These are phyloP conservation scores for Hypsopygia costalis DNA, from an alignment of 2,888 invertebrate genomes.

Conservation along the genomic window DNA sequence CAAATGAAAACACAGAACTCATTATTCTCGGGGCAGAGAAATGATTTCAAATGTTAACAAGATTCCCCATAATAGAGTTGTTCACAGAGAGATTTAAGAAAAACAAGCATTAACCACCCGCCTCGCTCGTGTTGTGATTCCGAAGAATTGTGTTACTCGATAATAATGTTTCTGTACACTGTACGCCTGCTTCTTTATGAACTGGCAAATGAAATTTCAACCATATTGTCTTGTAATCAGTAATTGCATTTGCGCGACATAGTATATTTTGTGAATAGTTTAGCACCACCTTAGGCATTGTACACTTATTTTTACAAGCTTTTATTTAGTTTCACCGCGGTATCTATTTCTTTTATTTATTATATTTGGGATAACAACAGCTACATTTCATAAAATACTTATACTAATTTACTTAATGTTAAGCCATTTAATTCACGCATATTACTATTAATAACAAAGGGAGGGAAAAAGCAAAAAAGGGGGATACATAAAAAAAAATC, in stretches of 20 bases:
- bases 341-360: too few species aligned
- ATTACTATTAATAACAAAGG: too few species aligned
- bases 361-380: too few species aligned
- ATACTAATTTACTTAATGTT: too few species aligned
- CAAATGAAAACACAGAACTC: conserved; percentile 78
- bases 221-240: conserved; percentile 42
- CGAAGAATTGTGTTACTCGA: conserved; percentile 51
- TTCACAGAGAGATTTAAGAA: conserved; percentile 75
- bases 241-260: conserved; percentile 19
- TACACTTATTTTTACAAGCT: too few species aligned
- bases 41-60: conserved; percentile 80
- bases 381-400: too few species aligned
- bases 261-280: background rate
- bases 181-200: conserved; percentile 5
- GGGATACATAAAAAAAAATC: too few species aligned
- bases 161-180: conserved; percentile 30
- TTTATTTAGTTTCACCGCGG: too few species aligned
- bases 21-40: conserved; percentile 73
- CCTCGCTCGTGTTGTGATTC: conserved; percentile 42
- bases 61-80: conserved; percentile 75
- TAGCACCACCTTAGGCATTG: background rate
- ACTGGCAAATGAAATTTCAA: conserved; percentile 23
- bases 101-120: conserved; percentile 59
- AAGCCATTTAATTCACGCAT: too few species aligned
- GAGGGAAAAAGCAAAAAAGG: too few species aligned